Percentiles rank a stretch among this genome's conserved stretches.
Conservation (phyloP, 2,797 vertebrate species). For the Pangasius mekongensis region DNA sequence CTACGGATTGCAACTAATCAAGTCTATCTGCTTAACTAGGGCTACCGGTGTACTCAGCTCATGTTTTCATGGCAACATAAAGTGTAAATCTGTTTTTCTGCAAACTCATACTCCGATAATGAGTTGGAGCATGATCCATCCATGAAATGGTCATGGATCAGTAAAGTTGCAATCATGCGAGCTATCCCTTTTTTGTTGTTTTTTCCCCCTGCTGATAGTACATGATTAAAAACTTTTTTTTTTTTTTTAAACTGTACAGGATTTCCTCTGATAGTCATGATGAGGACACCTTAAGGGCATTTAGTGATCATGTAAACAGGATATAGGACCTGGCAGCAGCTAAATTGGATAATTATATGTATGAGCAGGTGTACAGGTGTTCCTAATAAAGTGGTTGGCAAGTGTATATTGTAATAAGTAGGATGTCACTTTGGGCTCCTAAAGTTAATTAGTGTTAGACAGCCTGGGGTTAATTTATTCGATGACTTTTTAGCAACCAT, state of each 20-base stretch:
- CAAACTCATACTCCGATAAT: constrained; percentile 8
- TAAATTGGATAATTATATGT: neutral
- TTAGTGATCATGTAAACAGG: neutral
- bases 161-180: constrained; percentile 22
- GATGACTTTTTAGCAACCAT: neutral
- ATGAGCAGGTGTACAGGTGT: neutral
- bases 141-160: constrained; percentile 11
- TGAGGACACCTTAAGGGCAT: neutral
- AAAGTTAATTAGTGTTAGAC: neutral
- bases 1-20: constrained; percentile 60
- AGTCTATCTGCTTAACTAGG: constrained; percentile 50
- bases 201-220: neutral
- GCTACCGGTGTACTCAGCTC: constrained; percentile 10
- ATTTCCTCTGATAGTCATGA: neutral
- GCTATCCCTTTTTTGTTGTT: neutral
- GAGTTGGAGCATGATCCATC: constrained; percentile 23
- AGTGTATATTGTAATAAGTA: neutral
- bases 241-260: neutral
- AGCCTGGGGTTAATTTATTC: neutral
- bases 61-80: constrained; percentile 19
- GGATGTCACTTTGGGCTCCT: too few relatives aligned
- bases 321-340: neutral
- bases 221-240: neutral
- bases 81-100: constrained; percentile 21
- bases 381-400: neutral